Percentiles rank a stretch among this genome's conserved stretches.
phyloP scores from a whole-genome alignment of 2,797 vertebrate species.

The Anas bahamensis region DNA sequence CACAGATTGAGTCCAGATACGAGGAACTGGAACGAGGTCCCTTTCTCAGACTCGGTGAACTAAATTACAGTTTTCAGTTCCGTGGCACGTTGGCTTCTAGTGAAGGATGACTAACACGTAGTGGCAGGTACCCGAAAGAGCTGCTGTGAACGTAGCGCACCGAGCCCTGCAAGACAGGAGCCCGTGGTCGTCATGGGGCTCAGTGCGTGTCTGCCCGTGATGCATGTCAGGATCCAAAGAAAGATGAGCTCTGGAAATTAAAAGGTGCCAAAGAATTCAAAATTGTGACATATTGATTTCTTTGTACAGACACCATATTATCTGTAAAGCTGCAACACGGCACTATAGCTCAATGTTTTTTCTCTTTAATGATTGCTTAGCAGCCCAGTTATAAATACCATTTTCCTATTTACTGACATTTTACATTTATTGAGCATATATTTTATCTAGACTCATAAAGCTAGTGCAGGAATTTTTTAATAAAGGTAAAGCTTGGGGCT shows the following conservation, averaged over 20 bases:
- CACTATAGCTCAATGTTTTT: background rate
- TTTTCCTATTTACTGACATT: background rate
- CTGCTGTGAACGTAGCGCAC: background rate
- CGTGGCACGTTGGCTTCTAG: background rate
- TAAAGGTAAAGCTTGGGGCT: background rate
- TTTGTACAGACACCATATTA: background rate
- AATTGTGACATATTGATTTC: slow-evolving; percentile 12
- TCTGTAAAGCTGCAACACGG: background rate
- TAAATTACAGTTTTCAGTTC: background rate
- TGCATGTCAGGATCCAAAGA: background rate
- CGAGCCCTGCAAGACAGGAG: background rate
- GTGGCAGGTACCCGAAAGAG: background rate
- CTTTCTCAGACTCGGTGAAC: background rate
- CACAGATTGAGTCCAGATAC: background rate
- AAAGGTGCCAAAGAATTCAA: background rate
- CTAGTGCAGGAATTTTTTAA: background rate
- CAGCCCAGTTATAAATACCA: background rate
- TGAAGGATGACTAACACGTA: background rate
- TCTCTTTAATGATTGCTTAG: background rate
- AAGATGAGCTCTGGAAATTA: slow-evolving; percentile 36
- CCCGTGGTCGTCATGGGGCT: background rate
- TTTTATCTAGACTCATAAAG: background rate
- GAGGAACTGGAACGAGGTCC: background rate
- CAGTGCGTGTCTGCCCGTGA: background rate
- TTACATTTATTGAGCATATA: background rate